Conservation (phyloP, 2,888 invertebrate species). For the Ophraella communa region DNA sequence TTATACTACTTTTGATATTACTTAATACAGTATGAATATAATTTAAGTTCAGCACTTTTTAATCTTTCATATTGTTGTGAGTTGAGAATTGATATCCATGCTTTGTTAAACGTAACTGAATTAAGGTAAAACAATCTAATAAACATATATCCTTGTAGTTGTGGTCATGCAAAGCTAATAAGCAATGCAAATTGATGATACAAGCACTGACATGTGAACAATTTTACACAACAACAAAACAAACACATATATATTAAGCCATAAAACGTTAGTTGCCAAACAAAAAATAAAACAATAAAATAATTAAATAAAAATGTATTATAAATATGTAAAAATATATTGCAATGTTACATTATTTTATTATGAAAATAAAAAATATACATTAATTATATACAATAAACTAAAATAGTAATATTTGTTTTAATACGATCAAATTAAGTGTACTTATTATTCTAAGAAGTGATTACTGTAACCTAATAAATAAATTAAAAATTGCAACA, state of each 20-base stretch:
- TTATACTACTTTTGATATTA: too few relatives aligned
- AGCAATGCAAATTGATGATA: not conserved
- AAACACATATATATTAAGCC: conserved; percentile 25
- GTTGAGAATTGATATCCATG: too few relatives aligned
- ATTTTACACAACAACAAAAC: conserved; percentile 19
- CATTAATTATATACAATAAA: conserved; percentile 6
- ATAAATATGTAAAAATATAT: conserved; percentile 32
- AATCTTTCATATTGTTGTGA: too few relatives aligned
- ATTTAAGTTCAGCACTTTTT: too few relatives aligned
- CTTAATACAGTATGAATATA: too few relatives aligned
- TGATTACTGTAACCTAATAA: not conserved
- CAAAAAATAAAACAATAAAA: conserved; percentile 34
- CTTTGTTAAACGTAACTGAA: too few relatives aligned
- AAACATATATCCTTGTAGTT: not conserved
- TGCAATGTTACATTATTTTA: conserved; percentile 24
- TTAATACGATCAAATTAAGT: not conserved
- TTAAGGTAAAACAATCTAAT: not conserved
- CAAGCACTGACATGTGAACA: conserved; percentile 3
- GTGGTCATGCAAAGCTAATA: conserved; percentile 15
- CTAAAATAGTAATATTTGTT: not conserved
- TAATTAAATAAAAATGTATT: conserved; percentile 31
- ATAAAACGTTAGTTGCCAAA: conserved; percentile 23
- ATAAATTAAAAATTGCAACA: not conserved
- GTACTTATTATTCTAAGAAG: not conserved
- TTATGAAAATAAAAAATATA: conserved; percentile 31